phyloP scores from a whole-genome alignment of 1,140 invertebrate species.

The Gonatopus flavifemur region DNA sequence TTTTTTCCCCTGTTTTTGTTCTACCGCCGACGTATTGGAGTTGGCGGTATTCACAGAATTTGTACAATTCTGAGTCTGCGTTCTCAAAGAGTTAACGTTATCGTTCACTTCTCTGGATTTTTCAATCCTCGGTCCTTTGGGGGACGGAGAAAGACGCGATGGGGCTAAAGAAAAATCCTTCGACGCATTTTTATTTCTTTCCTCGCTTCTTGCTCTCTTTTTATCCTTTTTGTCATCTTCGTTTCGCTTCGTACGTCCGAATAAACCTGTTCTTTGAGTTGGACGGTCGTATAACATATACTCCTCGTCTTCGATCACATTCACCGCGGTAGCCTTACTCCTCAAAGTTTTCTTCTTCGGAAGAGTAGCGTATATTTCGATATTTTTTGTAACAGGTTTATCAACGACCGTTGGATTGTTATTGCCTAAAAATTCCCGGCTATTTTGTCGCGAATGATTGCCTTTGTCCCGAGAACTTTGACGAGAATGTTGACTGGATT shows the following conservation, averaged over 20 bases:
- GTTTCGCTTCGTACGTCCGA: slow-evolving; percentile 66
- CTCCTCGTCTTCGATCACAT: slow-evolving; percentile 71
- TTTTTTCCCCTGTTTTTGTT: slow-evolving; percentile 79
- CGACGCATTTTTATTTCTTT: slow-evolving; percentile 70
- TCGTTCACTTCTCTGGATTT: slow-evolving; percentile 62
- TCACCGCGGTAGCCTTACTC: slow-evolving; percentile 62
- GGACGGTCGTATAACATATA: slow-evolving; percentile 67
- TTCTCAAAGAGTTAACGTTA: slow-evolving; percentile 57
- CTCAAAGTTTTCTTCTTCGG: slow-evolving; percentile 82
- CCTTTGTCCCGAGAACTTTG: slow-evolving; percentile 70
- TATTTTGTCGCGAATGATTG: slow-evolving; percentile 66
- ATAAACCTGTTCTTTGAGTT: slow-evolving; percentile 67
- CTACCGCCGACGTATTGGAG: slow-evolving; percentile 28
- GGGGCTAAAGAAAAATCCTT: slow-evolving; percentile 70
- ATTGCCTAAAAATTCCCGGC: slow-evolving; percentile 62
- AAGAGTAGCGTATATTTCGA: slow-evolving; percentile 88
- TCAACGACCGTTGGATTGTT: slow-evolving; percentile 51
- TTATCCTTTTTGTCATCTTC: slow-evolving; percentile 74
- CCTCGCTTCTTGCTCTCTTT: slow-evolving; percentile 80
- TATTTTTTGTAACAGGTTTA: slow-evolving; percentile 67
- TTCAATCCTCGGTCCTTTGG: slow-evolving; percentile 61
- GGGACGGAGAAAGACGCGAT: slow-evolving; percentile 57
- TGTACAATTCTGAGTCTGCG: slow-evolving; percentile 21
- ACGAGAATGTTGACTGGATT: slow-evolving; percentile 64
- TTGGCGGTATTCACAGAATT: not conserved